Conservation (phyloP, 2,113 vertebrate genomes). For the Carassius gibelio region DNA sequence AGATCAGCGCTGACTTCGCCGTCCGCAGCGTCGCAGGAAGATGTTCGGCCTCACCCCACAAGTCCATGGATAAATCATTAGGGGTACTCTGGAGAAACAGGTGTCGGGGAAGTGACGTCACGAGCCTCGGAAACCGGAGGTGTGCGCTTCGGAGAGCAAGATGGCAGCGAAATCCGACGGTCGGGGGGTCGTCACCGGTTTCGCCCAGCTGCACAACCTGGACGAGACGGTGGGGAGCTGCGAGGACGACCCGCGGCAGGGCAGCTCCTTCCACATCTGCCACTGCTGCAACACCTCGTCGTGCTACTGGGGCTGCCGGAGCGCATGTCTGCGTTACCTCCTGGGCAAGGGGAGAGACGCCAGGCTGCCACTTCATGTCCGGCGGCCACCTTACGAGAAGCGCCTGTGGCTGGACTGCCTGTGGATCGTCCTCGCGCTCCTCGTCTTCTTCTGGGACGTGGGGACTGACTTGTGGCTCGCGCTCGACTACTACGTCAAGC, state of each 20-base stretch:
- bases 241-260: constrained; percentile 81
- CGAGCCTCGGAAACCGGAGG: constrained; percentile 80
- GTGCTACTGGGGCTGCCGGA: constrained; percentile 96
- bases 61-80: constrained; percentile 78
- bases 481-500: constrained; percentile 90
- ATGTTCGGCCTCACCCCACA: constrained; percentile 69
- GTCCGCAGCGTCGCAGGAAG: constrained; percentile 29
- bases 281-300: constrained; percentile 97
- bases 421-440: constrained; percentile 93
- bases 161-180: constrained; percentile 97
- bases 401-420: constrained; percentile 96
- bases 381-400: constrained; percentile 77
- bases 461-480: constrained; percentile 96
- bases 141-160: constrained; percentile 84
- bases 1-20: constrained; percentile 15
- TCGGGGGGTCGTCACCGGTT: constrained; percentile 89
- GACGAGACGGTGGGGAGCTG: constrained; percentile 86
- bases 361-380: constrained; percentile 69
- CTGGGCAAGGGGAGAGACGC: constrained; percentile 79
- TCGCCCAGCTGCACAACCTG: constrained; percentile 97
- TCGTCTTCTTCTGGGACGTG: constrained; percentile 96
- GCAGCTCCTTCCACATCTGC: constrained; percentile 95
- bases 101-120: constrained; percentile 85
- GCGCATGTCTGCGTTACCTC: constrained; percentile 90
- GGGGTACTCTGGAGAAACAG: constrained; percentile 75